Base-by-base conservation (phyloP, 2,113 vertebrate species). In the Coregonus clupeaformis region DNA sequence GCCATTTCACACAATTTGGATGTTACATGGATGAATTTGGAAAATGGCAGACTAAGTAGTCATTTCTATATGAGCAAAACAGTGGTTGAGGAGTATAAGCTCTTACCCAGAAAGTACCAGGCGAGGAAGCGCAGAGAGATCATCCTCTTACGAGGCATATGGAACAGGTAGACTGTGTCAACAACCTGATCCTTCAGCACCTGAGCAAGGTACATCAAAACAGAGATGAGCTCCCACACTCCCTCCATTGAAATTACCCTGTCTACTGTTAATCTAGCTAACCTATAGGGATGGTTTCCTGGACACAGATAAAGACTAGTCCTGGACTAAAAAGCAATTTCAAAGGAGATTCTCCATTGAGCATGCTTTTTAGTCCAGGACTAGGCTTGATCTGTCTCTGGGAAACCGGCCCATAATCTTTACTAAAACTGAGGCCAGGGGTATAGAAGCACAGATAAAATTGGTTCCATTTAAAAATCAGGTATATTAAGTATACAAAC, bases 91-190 rank as follows among this genome's bases (percentile, higher is more conserved):
- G 6, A n/a, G 49, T 20, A 57, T 60, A 74, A 22, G 36, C 6
- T 88, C 94, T 92, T 73, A 99, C 98, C 98, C 2, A 99, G 90
- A 85, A 99, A 99, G 80, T 98, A 99, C 97, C 98, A 99, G 70
- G 98, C 97, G 1, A 99, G 95, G 86, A 98, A 99, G 49, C 97
- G 93, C 63, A 99, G 90, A 18, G 98, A 99, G 85, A 99, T 99
- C 97, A 99, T 99, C 87, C 97, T 96, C 87, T 99, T 99, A 79
- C 97, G 94, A 0, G 98, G 98, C 91, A 99, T 95, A 87, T 99
- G 97, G 89, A 99, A 99, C 69, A 99, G 90, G 90, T 99, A 95
- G 42, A 99, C 98, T 0, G 98, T 99, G 89, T 99, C 98, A 0
- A 99, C 90, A 47, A 99, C 97, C 85, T 99, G 98, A 88, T 99